phyloP scores from a whole-genome alignment of 2,888 invertebrate species.

The Drosophila heteroneura region DNA sequence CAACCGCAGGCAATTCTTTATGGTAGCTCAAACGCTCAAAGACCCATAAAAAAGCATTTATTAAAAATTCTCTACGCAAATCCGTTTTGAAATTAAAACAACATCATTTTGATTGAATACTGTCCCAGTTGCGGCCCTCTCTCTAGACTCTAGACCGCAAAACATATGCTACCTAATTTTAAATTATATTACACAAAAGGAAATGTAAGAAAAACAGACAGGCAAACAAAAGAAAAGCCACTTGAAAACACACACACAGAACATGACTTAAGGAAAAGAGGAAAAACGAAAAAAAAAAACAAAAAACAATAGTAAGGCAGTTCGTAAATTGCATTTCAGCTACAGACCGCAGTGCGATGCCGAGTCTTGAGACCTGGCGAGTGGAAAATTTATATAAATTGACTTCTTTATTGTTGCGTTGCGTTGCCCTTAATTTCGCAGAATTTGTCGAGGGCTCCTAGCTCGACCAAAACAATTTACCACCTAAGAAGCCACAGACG shows the following conservation, averaged over 20 bases:
- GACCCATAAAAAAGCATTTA: constrained; percentile 68
- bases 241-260: constrained; percentile 47
- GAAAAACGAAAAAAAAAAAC: background rate
- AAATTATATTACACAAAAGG: constrained; percentile 71
- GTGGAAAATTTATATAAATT: constrained; percentile 82
- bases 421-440: constrained; percentile 73
- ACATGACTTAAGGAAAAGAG: constrained; percentile 44
- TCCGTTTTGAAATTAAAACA: constrained; percentile 78
- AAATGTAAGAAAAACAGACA: constrained; percentile 29
- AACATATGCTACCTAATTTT: constrained; percentile 81
- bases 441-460: constrained; percentile 60
- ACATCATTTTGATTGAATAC: constrained; percentile 82
- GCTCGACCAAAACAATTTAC: constrained; percentile 67
- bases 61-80: constrained; percentile 81
- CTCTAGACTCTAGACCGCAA: constrained; percentile 47
- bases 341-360: constrained; percentile 53
- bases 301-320: constrained; percentile 55
- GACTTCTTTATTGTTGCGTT: constrained; percentile 78
- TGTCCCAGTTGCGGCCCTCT: constrained; percentile 27
- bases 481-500: constrained; percentile 75
- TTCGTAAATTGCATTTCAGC: constrained; percentile 76
- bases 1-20: constrained; percentile 56
- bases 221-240: constrained; percentile 59
- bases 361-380: constrained; percentile 36
- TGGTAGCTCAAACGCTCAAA: constrained; percentile 36